Percentiles rank a stretch among this genome's conserved stretches.
These are phyloP conservation scores for Poeciliopsis occidentalis DNA, from an alignment of 2,113 vertebrate species.

Conservation along the genomic window DNA sequence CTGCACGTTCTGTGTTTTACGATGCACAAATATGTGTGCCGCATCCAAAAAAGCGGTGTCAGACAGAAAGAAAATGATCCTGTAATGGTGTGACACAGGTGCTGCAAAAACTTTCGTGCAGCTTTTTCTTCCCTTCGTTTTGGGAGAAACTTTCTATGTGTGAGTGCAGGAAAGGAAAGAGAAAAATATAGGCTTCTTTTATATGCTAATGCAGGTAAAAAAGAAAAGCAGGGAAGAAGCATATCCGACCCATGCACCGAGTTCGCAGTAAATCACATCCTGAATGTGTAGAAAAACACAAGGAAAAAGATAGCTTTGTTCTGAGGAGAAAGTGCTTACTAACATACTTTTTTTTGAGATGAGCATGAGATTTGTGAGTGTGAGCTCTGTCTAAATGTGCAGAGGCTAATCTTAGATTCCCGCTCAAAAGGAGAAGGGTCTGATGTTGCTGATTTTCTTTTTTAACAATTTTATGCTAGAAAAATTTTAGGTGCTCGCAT, in stretches of 20 bases:
- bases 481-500: conserved; percentile 1
- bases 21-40: conserved; percentile 17
- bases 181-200: conserved; percentile 2
- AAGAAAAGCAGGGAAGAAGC: conserved; percentile 8
- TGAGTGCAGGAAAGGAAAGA: conserved; percentile 14
- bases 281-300: conserved; percentile 33
- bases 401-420: conserved; percentile 19
- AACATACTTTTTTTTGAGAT: conserved; percentile 37
- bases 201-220: conserved; percentile 44
- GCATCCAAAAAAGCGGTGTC: conserved; percentile 26
- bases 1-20: conserved; percentile 44
- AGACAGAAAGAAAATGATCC: conserved; percentile 24
- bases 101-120: conserved; percentile 45
- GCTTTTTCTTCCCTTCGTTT: conserved; percentile 11
- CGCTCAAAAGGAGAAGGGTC: neutral
- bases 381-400: conserved; percentile 27
- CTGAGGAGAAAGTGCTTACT: conserved; percentile 25
- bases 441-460: conserved; percentile 8
- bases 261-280: conserved; percentile 43
- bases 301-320: conserved; percentile 23
- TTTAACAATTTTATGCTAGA: neutral
- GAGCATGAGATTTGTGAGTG: conserved; percentile 42
- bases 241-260: conserved; percentile 23
- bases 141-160: conserved; percentile 40
- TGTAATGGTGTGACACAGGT: conserved; percentile 23